phyloP scores from a whole-genome alignment of 1,140 invertebrate species.

The Caenorhabditis latens region DNA sequence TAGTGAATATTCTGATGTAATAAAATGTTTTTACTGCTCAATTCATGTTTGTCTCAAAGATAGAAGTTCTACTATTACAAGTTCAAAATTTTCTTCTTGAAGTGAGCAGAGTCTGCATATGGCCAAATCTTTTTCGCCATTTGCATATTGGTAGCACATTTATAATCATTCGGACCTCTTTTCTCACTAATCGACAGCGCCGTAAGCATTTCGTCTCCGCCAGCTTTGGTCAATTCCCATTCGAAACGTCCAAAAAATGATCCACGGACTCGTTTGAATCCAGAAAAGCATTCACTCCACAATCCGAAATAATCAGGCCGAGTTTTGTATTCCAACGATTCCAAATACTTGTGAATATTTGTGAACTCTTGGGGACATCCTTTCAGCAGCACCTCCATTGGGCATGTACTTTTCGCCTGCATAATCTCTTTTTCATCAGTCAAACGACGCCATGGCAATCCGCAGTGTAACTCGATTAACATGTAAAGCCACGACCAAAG shows the following conservation, averaged over 20 bases:
- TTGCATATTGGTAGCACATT: neutral
- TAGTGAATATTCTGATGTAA: slow-evolving; percentile 37
- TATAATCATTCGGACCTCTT: slow-evolving; percentile 44
- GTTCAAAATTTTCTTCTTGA: slow-evolving; percentile 43
- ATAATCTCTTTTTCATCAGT: slow-evolving; percentile 64
- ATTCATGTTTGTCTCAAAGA: neutral
- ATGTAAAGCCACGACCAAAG: slow-evolving; percentile 74
- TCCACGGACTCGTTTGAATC: slow-evolving; percentile 64
- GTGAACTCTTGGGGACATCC: slow-evolving; percentile 68
- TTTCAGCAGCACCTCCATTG: slow-evolving; percentile 45
- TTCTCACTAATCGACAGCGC: slow-evolving; percentile 64
- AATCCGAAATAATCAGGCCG: slow-evolving; percentile 70
- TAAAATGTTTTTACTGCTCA: neutral
- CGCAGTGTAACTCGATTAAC: slow-evolving; percentile 71
- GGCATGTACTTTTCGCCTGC: slow-evolving; percentile 56
- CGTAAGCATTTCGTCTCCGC: slow-evolving; percentile 52
- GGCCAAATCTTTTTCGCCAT: slow-evolving; percentile 53
- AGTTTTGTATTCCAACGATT: slow-evolving; percentile 63
- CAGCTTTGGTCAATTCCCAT: slow-evolving; percentile 61
- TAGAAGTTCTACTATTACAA: neutral
- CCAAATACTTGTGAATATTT: slow-evolving; percentile 68
- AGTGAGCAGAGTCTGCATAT: neutral
- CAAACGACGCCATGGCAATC: slow-evolving; percentile 69
- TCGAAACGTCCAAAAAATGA: slow-evolving; percentile 63
- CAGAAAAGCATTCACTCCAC: slow-evolving; percentile 64